Percentiles rank a stretch among this genome's conserved stretches.
Conservation (phyloP, 37 sponge, comb jelly and placozoan species). For the Oopsacas minuta region DNA sequence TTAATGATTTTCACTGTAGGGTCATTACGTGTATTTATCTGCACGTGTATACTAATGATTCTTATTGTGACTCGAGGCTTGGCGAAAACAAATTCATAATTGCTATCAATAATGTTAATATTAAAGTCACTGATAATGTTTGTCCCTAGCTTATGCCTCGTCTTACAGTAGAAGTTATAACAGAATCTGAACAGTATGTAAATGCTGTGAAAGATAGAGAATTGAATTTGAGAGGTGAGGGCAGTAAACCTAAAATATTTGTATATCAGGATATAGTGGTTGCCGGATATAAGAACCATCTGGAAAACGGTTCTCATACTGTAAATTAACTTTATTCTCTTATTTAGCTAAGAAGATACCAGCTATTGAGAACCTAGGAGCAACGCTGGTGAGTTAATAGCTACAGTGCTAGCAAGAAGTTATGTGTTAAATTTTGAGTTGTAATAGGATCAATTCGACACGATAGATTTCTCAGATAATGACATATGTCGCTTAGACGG, state of each 20-base stretch:
- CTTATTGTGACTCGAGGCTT: no score
- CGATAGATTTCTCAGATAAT: constrained; percentile 92
- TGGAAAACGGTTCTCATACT: no score
- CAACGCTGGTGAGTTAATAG: constrained; percentile 61
- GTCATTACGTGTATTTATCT: no score
- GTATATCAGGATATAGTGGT: no score
- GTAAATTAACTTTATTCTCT: not conserved
- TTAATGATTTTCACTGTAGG: no score
- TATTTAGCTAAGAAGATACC: constrained; percentile 93
- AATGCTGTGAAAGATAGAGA: constrained; percentile 87
- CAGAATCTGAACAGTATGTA: constrained; percentile 76
- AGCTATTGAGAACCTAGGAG: constrained; percentile 90
- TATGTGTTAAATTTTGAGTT: not conserved
- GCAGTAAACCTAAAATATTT: not conserved
- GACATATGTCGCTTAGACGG: constrained; percentile 87
- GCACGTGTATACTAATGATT: no score
- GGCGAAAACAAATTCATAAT: no score
- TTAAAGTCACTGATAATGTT: no score
- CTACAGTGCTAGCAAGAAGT: no score
- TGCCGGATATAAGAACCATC: no score
- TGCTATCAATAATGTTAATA: no score
- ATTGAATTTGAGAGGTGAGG: constrained; percentile 78
- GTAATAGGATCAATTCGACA: constrained; percentile 83
- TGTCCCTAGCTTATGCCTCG: no score
- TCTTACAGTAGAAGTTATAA: constrained; percentile 77